Base-by-base conservation (phyloP, 2,797 vertebrate species). In the Ceyx erithaca region DNA sequence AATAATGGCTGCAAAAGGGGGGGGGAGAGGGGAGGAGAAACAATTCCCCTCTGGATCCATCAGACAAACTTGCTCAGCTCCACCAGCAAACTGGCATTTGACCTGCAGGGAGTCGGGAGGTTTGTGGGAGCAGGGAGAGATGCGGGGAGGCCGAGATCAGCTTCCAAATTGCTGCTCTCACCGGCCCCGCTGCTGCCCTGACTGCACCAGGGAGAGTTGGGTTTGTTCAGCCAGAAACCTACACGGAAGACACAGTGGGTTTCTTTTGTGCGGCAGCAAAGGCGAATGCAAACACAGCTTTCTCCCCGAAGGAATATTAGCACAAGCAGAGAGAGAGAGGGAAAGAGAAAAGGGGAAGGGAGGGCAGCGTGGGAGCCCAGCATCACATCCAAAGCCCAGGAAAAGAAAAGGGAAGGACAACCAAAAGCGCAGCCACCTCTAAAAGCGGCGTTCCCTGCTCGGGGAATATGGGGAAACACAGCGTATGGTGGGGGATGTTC, bases 141-240 rank as follows among this genome's bases (percentile, higher is more conserved):
- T 6, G 37, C 1, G 2, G 30, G 31, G 45, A 76, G 88, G 90
- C 75, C 72, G 28, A 85, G 51, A 73, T 11, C 43, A 17, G 71
- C 87, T 91, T 25, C 80, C 86, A 15, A 35, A 87, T 7, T 6
- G 35, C 85, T 7, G 69, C 57, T 46, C 5, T 17, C 77, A 73
- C 84, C 4, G 2, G 81, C 35, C 48, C 90, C 14, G 20, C 88
- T 35, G 86, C 78, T 67, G 57, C 49, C 63, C 75, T 57, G 61
- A 75, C 58, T 52, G 61, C 61, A 84, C 85, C 80, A 17, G 23
- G 26, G 80, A 89, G 80, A 93, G 93, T 84, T 96, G 4, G 30
- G 85, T 96, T 97, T 96, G 93, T 93, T 96, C 94, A 95, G 93
- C 90, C 93, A 92, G 91, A 96, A 97, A 97, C 83, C 96, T 82